Base-by-base conservation (phyloP, 2,797 vertebrate species). In the Aviceda cuculoides region DNA sequence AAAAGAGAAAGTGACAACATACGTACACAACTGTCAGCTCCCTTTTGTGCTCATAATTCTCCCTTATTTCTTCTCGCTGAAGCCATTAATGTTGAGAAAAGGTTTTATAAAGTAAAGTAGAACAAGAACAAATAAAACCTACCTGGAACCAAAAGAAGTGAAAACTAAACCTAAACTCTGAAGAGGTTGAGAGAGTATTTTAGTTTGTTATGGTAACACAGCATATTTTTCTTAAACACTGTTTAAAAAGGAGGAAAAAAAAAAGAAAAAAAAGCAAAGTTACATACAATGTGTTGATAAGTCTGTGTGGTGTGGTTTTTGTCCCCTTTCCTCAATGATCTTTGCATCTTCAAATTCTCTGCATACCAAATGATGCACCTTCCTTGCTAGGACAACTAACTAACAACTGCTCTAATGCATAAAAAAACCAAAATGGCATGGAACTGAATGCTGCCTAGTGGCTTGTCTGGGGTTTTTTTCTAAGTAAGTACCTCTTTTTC, bases 171-270 rank as follows among this genome's bases (percentile, higher is more conserved):
- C 24, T 68, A 72, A 87, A 87, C 40, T 68, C 37, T 31, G 40
- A 46, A 93, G 63, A 93, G 35, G 33, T 47, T 83, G 55, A 91
- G 72, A 95, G 84, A 93, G 40, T 94, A 95, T 92, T 96, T 96
- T 97, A 94, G 77, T 97, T 95, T 94, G 87, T 92, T 95, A 96
- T 58, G 74, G 91, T 92, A 86, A 90, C 86, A 94, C 91, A 94
- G 82, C 78, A 82, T 95, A 94, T 95, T 97, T 75, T 91, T 97
- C 93, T 94, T 97, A 97, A 89, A 88, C 96, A 82, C 91, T 90
- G 31, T 96, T 89, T 82, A 77, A 93, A 93, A 96, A 80, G 5
- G 3, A 15, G 33, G 22, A 49, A 31, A 85, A 28, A 40, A 40
- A 40, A 40, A 40, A 40, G 29, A 66, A n/a, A 53, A 52, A 59